phyloP scores from a whole-genome alignment of 2,113 vertebrate genomes.

The Ceratotherium simum region DNA sequence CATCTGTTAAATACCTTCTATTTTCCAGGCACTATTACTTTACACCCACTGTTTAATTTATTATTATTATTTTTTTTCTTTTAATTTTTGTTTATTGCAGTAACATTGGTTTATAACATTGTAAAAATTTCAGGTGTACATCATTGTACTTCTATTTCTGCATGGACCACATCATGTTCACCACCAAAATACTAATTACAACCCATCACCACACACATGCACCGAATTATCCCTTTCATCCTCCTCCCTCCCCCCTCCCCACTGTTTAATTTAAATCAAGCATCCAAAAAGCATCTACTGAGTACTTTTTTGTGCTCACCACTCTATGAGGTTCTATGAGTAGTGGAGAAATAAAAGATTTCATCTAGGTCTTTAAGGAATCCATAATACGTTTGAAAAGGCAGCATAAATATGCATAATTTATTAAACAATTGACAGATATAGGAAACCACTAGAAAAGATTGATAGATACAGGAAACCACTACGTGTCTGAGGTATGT shows the following conservation, averaged over 20 bases:
- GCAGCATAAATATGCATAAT: conserved; percentile 27
- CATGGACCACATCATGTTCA: no score
- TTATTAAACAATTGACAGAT: conserved; percentile 32
- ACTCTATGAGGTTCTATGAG: not conserved
- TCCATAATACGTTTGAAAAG: not conserved
- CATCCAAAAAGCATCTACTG: not conserved
- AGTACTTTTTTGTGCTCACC: not conserved
- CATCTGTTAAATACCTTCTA: conserved; percentile 63
- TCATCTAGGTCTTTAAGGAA: conserved; percentile 36
- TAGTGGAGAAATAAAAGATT: conserved; percentile 36
- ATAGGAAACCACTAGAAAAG: conserved; percentile 44
- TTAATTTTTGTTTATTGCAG: no score
- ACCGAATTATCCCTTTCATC: no score
- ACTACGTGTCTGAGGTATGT: not conserved
- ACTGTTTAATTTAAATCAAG: conserved; percentile 62
- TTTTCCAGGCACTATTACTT: conserved; percentile 60
- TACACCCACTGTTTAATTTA: conserved; percentile 59
- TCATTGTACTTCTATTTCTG: no score
- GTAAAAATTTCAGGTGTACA: no score
- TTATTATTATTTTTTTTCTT: no score
- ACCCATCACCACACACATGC: no score
- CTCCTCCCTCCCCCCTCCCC: no score
- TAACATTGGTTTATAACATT: no score
- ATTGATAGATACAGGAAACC: not conserved
- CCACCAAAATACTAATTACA: no score